A percentile compares a stretch with the other conserved stretches of the same genome.
phyloP scores from a whole-genome alignment of 1,140 invertebrate species.

The Phymastichus coffea region DNA sequence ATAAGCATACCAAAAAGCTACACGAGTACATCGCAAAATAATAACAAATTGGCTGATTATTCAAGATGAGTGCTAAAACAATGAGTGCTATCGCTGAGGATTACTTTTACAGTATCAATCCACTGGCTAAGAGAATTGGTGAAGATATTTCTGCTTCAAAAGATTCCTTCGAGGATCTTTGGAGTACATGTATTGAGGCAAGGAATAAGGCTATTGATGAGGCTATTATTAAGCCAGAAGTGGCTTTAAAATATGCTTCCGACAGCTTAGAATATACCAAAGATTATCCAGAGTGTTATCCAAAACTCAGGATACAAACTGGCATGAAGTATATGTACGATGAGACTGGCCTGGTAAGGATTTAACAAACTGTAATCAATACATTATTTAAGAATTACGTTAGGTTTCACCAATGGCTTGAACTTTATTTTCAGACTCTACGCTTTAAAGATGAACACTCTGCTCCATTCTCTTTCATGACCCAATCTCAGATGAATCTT shows the following conservation, averaged over 20 bases:
- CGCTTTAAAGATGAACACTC: constrained; percentile 76
- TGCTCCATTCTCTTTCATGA: constrained; percentile 77
- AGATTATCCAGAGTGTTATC: constrained; percentile 51
- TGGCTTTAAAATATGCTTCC: constrained; percentile 66
- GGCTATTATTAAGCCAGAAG: constrained; percentile 74
- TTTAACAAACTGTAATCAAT: background rate
- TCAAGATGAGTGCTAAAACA: constrained; percentile 40
- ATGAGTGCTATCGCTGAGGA: constrained; percentile 59
- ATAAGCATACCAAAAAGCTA: no score
- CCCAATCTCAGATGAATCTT: constrained; percentile 74
- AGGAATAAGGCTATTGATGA: constrained; percentile 74
- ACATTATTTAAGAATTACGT: background rate
- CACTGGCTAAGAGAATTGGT: constrained; percentile 67
- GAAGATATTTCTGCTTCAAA: constrained; percentile 68
- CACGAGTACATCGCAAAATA: no score
- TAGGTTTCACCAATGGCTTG: background rate
- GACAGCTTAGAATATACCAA: constrained; percentile 46
- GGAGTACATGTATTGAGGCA: constrained; percentile 67
- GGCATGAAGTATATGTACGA: constrained; percentile 60
- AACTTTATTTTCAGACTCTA: constrained; percentile 44
- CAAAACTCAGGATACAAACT: constrained; percentile 54
- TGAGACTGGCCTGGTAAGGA: constrained; percentile 53
- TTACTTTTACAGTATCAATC: constrained; percentile 71
- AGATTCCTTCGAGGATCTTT: constrained; percentile 69
- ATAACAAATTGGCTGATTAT: no score